Conservation (phyloP, 2,113 vertebrate genomes). For the Xenopus tropicalis region UCB_Xtro_10.0 CM004444.2:51902001-51902500, state of each 20-base stretch:
- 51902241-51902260: constrained; percentile 32
- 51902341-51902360: no score
- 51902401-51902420: no score
- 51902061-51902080: constrained; percentile 8
- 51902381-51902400: no score
- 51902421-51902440: no score
- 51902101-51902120: neutral
- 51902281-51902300: no score
- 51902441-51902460: no score
- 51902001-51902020: constrained; percentile 40
- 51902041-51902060: constrained; percentile 40
- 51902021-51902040: constrained; percentile 43
- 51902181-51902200: neutral
- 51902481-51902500: no score
- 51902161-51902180: constrained; percentile 28
- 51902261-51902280: constrained; percentile 18
- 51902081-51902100: constrained; percentile 1
- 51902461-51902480: no score
- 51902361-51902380: no score
- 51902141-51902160: constrained; percentile 27
- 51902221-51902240: constrained; percentile 47
- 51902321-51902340: no score
- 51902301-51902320: no score
- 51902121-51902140: constrained; percentile 25
- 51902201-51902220: constrained; percentile 37